A percentile compares a stretch with the other conserved stretches of the same genome.
Evolutionary conservation across 2,797 vertebrate genomes (phyloP).

Genomic region (Manis crassicaudata): DNA sequence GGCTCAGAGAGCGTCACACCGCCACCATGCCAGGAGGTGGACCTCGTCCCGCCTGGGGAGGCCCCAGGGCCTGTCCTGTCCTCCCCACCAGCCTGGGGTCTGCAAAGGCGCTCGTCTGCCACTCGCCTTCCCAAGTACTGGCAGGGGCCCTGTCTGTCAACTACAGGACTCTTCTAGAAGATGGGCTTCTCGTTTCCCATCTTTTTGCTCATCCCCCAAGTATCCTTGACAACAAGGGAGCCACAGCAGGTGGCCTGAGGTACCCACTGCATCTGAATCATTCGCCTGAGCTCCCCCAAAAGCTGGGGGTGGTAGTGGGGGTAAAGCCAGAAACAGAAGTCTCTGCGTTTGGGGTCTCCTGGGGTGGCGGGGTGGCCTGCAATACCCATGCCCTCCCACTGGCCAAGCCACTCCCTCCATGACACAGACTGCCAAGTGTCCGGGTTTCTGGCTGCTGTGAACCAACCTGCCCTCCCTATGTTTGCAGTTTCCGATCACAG

Average conservation of each 20-base stretch:
- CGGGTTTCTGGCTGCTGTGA: neutral
- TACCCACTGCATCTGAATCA: neutral
- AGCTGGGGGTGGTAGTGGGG: neutral
- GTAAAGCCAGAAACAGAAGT: neutral
- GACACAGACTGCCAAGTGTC: neutral
- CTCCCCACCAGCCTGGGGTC: neutral
- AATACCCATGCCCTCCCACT: neutral
- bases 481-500: fast-evolving
- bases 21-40: neutral
- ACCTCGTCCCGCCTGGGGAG: fast-evolving
- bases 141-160: neutral
- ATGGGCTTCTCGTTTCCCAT: neutral
- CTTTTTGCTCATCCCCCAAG: neutral
- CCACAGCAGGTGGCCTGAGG: neutral
- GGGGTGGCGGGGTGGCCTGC: neutral
- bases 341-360: neutral
- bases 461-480: neutral
- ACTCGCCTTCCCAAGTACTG: fast-evolving
- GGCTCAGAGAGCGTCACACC: fast-evolving
- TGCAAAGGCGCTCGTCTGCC: neutral
- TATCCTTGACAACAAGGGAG: neutral
- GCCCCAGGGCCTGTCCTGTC: fast-evolving
- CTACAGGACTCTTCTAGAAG: neutral
- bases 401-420: neutral
- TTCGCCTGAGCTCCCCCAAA: neutral